Conservation (phyloP, 2,113 vertebrate species). For the Nyctereutes procyonoides region DNA sequence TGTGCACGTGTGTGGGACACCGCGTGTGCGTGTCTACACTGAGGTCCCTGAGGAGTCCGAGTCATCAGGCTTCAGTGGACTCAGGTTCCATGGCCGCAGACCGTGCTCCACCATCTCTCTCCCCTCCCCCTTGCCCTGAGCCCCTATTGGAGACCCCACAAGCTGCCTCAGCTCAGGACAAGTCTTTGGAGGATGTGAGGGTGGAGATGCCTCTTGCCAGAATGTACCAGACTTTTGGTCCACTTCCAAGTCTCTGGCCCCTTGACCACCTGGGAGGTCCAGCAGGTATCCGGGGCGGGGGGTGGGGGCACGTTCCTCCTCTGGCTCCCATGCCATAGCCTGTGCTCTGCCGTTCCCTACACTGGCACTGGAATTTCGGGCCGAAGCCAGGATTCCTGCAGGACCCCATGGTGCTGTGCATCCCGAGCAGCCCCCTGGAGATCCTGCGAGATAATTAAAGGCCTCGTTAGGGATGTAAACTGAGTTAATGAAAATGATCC, state of each 20-base stretch:
- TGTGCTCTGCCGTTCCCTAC: neutral
- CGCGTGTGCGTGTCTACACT: slow-evolving; percentile 30
- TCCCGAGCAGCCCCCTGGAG: slow-evolving; percentile 75
- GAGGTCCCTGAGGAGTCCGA: neutral
- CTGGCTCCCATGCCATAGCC: neutral
- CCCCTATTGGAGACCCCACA: neutral
- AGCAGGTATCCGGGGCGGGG: slow-evolving; percentile 70
- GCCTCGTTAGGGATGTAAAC: slow-evolving; percentile 82
- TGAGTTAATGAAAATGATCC: slow-evolving; percentile 80
- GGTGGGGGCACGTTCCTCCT: slow-evolving; percentile 26
- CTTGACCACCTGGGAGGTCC: slow-evolving; percentile 84
- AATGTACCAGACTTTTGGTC: slow-evolving; percentile 68
- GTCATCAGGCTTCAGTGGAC: neutral
- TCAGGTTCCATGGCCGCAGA: neutral
- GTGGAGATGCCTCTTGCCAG: neutral
- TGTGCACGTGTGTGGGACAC: slow-evolving; percentile 66
- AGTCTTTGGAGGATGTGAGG: slow-evolving; percentile 70
- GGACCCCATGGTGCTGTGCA: slow-evolving; percentile 38
- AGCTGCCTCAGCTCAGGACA: slow-evolving; percentile 57
- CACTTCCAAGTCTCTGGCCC: slow-evolving; percentile 76
- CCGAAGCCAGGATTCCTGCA: slow-evolving; percentile 55
- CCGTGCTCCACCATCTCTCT: neutral
- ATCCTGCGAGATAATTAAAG: slow-evolving; percentile 77
- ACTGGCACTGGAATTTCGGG: slow-evolving; percentile 54
- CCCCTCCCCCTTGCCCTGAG: neutral